Conservation (phyloP, 1,140 invertebrate species). For the Brachionus paranguensis region DNA sequence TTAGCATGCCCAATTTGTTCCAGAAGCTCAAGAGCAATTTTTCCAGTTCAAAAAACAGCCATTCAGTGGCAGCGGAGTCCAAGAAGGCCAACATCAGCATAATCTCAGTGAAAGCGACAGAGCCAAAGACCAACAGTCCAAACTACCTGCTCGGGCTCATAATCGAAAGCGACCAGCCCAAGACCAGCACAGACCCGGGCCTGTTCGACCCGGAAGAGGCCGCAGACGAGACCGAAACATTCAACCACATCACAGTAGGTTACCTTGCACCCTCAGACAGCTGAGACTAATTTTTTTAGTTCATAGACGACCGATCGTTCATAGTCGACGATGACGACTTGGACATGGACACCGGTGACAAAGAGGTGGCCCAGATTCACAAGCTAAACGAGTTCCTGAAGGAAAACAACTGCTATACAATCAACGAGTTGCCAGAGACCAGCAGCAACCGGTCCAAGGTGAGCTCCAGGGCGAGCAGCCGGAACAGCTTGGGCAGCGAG, state of each 20-base stretch:
- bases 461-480: slow-evolving; percentile 20
- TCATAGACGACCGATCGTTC: slow-evolving; percentile 25
- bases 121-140: neutral
- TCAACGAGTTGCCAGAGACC: slow-evolving; percentile 27
- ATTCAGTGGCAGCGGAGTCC: neutral
- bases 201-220: neutral
- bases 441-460: neutral
- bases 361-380: slow-evolving; percentile 24
- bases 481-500: slow-evolving; percentile 20
- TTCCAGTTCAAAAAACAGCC: neutral
- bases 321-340: slow-evolving; percentile 27
- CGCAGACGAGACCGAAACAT: neutral
- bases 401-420: slow-evolving; percentile 26
- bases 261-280: neutral
- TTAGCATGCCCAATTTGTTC: neutral
- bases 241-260: neutral
- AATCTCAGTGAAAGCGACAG: neutral
- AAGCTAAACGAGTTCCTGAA: neutral
- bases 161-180: neutral
- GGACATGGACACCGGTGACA: neutral
- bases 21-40: neutral
- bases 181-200: neutral
- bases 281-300: neutral
- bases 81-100: neutral
- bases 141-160: neutral